A percentile compares a stretch with the other conserved stretches of the same genome.
Evolutionary conservation across 2,888 invertebrate species (phyloP).

Genomic region (Eristalis tenax): DNA sequence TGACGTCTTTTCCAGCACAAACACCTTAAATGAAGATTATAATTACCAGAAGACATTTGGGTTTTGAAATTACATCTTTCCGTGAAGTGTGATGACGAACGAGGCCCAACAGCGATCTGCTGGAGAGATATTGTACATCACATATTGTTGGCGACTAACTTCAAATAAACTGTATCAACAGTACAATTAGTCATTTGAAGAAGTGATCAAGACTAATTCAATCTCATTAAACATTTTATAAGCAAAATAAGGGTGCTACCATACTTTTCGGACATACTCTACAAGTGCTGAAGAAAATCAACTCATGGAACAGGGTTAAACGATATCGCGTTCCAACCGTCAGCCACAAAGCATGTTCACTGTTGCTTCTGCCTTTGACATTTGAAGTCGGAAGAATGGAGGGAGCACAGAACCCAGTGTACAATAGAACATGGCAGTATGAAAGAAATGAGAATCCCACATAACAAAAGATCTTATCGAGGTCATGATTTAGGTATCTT

Average conservation of each 20-base stretch:
- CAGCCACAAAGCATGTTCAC: constrained; percentile 52
- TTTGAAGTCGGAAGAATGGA: constrained; percentile 31
- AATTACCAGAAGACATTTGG: too few relatives aligned
- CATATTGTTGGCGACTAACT: too few relatives aligned
- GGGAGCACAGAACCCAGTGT: constrained; percentile 3
- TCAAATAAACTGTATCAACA: too few relatives aligned
- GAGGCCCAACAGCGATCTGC: too few relatives aligned
- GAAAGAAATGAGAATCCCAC: constrained; percentile 40
- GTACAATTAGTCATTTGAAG: too few relatives aligned
- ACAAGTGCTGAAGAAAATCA: constrained; percentile 1
- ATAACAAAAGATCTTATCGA: constrained; percentile 68
- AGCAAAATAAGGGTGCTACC: neutral
- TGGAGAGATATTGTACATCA: too few relatives aligned
- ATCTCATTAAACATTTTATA: neutral
- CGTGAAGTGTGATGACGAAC: too few relatives aligned
- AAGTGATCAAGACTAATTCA: too few relatives aligned
- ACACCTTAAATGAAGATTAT: too few relatives aligned
- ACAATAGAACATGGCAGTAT: constrained; percentile 35
- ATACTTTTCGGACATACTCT: constrained; percentile 40
- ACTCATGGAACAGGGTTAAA: constrained; percentile 38
- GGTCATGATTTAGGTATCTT: constrained; percentile 70
- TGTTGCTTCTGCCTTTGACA: constrained; percentile 60
- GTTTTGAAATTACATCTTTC: too few relatives aligned
- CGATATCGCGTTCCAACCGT: constrained; percentile 50
- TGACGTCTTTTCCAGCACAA: too few relatives aligned